Percentiles rank a stretch among this genome's conserved stretches.
Conservation (phyloP, 2,797 vertebrate genomes). For the Sebastolobus alascanus region DNA sequence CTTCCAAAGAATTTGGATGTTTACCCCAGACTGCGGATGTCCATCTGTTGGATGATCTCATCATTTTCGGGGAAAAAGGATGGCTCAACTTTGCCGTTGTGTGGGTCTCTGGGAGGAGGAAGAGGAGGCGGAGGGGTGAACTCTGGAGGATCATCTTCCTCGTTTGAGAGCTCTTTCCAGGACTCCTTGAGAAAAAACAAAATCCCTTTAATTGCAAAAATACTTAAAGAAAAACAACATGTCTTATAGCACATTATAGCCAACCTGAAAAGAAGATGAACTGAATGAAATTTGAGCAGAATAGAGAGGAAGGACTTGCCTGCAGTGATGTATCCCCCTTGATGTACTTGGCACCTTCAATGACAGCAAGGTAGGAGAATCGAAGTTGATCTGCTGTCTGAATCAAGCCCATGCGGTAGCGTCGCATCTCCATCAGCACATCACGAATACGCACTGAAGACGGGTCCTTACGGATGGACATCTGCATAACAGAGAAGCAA, state of each 20-base stretch:
- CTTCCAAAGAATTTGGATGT: not conserved
- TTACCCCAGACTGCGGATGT: constrained; percentile 75
- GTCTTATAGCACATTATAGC: not conserved
- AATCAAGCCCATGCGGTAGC: constrained; percentile 95
- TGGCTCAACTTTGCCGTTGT: constrained; percentile 85
- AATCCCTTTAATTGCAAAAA: not conserved
- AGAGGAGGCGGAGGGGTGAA: constrained; percentile 91
- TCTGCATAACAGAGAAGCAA: constrained; percentile 63
- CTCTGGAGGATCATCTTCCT: constrained; percentile 94
- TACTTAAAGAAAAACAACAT: not conserved
- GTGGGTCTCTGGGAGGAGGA: constrained; percentile 88
- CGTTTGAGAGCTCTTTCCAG: constrained; percentile 96
- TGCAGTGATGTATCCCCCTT: constrained; percentile 94
- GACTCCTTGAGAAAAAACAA: constrained; percentile 86
- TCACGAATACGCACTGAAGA: constrained; percentile 94
- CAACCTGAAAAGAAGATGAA: not conserved
- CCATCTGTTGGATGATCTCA: constrained; percentile 51
- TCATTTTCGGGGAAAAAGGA: constrained; percentile 79
- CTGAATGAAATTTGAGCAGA: not conserved
- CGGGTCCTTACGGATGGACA: constrained; percentile 91
- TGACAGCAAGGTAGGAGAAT: constrained; percentile 97
- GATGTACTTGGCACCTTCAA: constrained; percentile 96
- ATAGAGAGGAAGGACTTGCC: constrained; percentile 71
- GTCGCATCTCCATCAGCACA: constrained; percentile 96
- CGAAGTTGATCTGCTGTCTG: constrained; percentile 98